Conservation (phyloP, 2,797 vertebrate species). For the Hapalemur alaotrensis region DNA sequence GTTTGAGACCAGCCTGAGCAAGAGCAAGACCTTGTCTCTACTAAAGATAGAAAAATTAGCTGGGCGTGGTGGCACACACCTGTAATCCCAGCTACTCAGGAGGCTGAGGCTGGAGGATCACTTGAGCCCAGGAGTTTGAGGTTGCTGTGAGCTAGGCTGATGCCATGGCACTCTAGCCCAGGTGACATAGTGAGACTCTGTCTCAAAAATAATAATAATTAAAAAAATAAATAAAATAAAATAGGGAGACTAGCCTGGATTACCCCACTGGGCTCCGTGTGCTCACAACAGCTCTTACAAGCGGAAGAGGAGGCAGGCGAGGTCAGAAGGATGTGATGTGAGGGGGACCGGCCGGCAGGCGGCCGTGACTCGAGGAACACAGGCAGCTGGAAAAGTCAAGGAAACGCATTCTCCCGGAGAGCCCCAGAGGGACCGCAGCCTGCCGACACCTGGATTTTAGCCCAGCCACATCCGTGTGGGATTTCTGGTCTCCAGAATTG, state of each 20-base stretch:
- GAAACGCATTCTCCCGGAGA: neutral
- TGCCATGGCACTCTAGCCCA: accelerated
- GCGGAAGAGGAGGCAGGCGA: neutral
- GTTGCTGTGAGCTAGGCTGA: too few species aligned
- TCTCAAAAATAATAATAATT: too few species aligned
- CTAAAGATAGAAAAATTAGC: too few species aligned
- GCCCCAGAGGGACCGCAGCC: neutral
- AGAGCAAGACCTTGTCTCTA: too few species aligned
- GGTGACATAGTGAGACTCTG: too few species aligned
- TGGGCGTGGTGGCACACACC: accelerated
- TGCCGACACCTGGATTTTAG: neutral
- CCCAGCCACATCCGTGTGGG: accelerated
- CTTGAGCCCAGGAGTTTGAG: too few species aligned
- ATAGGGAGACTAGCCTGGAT: neutral
- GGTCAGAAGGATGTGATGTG: accelerated
- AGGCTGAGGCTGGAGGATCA: too few species aligned
- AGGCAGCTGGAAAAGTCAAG: neutral
- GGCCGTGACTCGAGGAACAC: accelerated
- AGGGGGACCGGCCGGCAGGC: neutral
- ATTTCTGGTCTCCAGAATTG: neutral
- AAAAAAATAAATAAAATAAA: neutral
- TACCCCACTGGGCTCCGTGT: accelerated
- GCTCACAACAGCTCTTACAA: neutral
- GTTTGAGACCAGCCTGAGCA: too few species aligned
- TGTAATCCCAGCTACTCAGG: too few species aligned